Evolutionary conservation across 2,797 vertebrate genomes (phyloP).

Genomic region (Australoheros facetus): DNA sequence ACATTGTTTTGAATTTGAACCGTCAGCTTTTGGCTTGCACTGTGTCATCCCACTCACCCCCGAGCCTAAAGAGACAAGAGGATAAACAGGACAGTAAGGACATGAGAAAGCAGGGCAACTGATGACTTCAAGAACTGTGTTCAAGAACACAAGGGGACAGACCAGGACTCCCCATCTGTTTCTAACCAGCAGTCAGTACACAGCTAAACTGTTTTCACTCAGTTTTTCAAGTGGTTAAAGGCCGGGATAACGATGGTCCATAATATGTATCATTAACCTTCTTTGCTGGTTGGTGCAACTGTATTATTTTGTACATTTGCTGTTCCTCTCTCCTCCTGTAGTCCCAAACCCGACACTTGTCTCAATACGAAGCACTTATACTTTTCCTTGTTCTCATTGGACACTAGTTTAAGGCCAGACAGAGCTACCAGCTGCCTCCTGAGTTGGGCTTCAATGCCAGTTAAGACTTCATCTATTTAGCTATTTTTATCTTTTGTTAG

Average conservation of each 20-base stretch:
- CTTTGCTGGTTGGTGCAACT: slow-evolving; percentile 73
- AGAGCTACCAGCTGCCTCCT: slow-evolving; percentile 78
- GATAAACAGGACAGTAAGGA: slow-evolving; percentile 58
- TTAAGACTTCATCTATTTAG: slow-evolving; percentile 58
- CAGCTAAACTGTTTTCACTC: slow-evolving; percentile 48
- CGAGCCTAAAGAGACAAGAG: slow-evolving; percentile 48
- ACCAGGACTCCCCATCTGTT: slow-evolving; percentile 42
- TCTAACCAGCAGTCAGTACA: slow-evolving; percentile 68
- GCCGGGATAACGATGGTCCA: slow-evolving; percentile 39
- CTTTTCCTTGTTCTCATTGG: slow-evolving; percentile 65
- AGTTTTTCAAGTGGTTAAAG: slow-evolving; percentile 54
- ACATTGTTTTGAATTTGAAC: slow-evolving; percentile 46
- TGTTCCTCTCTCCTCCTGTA: slow-evolving; percentile 63
- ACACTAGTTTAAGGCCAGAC: slow-evolving; percentile 69
- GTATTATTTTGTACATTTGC: slow-evolving; percentile 83
- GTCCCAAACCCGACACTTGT: slow-evolving; percentile 63
- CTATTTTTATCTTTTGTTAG: slow-evolving; percentile 33
- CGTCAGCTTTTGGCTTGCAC: slow-evolving; percentile 38
- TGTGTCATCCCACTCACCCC: slow-evolving; percentile 21
- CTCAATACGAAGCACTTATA: slow-evolving; percentile 71
- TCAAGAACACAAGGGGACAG: slow-evolving; percentile 29
- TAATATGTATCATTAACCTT: slow-evolving; percentile 65
- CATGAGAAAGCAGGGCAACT: slow-evolving; percentile 48
- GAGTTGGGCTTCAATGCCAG: slow-evolving; percentile 70
- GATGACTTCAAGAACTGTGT: slow-evolving; percentile 60